These are phyloP conservation scores for Hippasteria phrygiana DNA, from an alignment of 53 echinoderm and acorn worm genomes.

Conservation along the genomic window DNA sequence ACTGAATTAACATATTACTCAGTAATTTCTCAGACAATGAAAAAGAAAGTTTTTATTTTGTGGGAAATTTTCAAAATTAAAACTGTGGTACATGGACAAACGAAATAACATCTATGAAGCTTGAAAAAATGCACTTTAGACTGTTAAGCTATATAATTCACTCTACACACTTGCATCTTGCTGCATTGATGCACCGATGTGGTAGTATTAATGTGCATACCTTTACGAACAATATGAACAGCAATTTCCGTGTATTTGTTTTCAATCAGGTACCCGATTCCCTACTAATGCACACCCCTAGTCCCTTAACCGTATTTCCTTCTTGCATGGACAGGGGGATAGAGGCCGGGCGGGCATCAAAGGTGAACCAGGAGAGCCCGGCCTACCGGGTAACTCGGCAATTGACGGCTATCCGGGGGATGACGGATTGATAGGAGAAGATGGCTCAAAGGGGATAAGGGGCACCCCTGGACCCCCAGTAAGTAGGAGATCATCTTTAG, in stretches of 20 bases:
- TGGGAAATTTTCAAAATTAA: no score
- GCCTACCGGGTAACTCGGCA: slow-evolving; percentile 36
- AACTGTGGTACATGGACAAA: no score
- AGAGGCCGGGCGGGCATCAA: slow-evolving; percentile 39
- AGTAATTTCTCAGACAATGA: no score
- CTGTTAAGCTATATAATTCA: not conserved
- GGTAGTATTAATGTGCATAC: no score
- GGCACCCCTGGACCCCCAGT: slow-evolving; percentile 43
- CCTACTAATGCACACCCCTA: no score
- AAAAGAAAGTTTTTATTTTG: no score
- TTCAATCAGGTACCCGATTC: no score
- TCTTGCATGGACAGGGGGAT: slow-evolving; percentile 25
- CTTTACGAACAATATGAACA: no score
- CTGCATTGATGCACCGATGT: no score
- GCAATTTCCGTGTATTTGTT: no score
- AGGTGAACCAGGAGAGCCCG: slow-evolving; percentile 54
- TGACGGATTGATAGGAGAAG: slow-evolving; percentile 58
- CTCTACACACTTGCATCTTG: no score
- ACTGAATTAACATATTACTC: no score
- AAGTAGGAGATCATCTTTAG: slow-evolving; percentile 1
- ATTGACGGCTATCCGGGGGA: slow-evolving; percentile 28
- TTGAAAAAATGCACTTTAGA: not conserved
- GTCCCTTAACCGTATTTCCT: not conserved
- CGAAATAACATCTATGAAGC: not conserved
- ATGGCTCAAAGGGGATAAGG: slow-evolving; percentile 41